phyloP scores from a whole-genome alignment of 2,888 invertebrate species.

The Xanthia togata region DNA sequence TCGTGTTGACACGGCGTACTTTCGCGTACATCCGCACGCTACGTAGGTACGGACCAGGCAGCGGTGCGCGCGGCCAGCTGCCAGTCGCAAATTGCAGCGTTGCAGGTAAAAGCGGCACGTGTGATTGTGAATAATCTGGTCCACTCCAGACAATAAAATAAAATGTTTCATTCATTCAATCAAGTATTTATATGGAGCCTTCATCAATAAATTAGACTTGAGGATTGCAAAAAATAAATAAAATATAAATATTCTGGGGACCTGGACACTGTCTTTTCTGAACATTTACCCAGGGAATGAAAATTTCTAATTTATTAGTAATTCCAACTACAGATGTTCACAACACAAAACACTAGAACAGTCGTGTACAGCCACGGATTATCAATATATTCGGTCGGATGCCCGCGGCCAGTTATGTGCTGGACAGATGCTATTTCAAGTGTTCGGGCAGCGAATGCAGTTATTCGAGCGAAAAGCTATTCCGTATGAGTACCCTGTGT shows the following conservation, averaged over 20 bases:
- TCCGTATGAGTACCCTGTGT: slow-evolving; percentile 52
- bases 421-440: slow-evolving; percentile 80
- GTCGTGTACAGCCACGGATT: slow-evolving; percentile 62
- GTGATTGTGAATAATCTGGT: slow-evolving; percentile 40
- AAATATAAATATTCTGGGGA: neutral
- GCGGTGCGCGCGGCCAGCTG: slow-evolving; percentile 65
- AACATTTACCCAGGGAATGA: neutral
- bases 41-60: slow-evolving; percentile 73
- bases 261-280: neutral
- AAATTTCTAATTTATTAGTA: neutral
- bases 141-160: slow-evolving; percentile 5
- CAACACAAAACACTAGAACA: slow-evolving; percentile 20
- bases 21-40: slow-evolving; percentile 62
- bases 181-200: slow-evolving; percentile 33
- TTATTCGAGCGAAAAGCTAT: slow-evolving; percentile 76
- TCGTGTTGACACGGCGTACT: slow-evolving; percentile 79
- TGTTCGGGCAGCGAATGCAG: slow-evolving; percentile 73
- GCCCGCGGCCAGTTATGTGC: slow-evolving; percentile 76
- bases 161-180: slow-evolving; percentile 55
- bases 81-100: slow-evolving; percentile 30
- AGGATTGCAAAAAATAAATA: neutral
- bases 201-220: neutral
- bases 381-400: slow-evolving; percentile 82
- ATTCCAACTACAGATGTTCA: neutral
- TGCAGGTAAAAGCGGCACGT: slow-evolving; percentile 12